Percentiles rank a stretch among this genome's conserved stretches.
These are phyloP conservation scores for Cremastinae sp. DNA, from an alignment of 2,888 invertebrate species.

Conservation along the genomic window DNA sequence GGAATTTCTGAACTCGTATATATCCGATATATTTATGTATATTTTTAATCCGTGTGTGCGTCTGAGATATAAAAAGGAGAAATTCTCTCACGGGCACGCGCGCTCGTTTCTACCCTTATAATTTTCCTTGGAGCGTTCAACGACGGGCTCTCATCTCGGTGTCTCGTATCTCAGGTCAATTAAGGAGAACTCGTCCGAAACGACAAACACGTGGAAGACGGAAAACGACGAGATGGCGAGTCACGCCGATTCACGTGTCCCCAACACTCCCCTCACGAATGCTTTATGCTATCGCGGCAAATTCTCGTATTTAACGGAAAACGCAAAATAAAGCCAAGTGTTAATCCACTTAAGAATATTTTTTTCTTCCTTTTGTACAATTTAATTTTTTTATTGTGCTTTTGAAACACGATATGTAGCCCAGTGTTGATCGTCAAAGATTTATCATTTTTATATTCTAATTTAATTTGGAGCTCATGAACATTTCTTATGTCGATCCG, in stretches of 20 bases:
- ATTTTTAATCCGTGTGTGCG: background rate
- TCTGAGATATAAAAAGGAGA: conserved; percentile 2
- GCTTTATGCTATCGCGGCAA: conserved; percentile 39
- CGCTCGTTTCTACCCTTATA: conserved; percentile 57
- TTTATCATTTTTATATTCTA: no score
- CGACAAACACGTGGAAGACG: conserved; percentile 78
- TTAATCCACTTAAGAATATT: no score
- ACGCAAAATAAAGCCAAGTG: no score
- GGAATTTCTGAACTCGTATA: conserved; percentile 22
- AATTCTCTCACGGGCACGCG: conserved; percentile 41
- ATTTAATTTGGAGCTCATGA: no score
- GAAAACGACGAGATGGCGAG: conserved; percentile 45
- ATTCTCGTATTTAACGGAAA: no score
- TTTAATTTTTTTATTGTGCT: no score
- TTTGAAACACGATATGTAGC: no score
- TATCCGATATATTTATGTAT: conserved; percentile 10
- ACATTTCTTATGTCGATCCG: no score
- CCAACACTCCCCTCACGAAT: conserved; percentile 24
- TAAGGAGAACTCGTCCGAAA: conserved; percentile 79
- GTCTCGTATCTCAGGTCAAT: conserved; percentile 80
- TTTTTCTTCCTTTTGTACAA: no score
- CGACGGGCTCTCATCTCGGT: conserved; percentile 60
- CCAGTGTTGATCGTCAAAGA: no score
- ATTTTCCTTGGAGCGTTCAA: conserved; percentile 58
- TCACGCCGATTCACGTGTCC: conserved; percentile 27